phyloP scores from a whole-genome alignment of 2,113 vertebrate species.

The Penelope pileata region DNA sequence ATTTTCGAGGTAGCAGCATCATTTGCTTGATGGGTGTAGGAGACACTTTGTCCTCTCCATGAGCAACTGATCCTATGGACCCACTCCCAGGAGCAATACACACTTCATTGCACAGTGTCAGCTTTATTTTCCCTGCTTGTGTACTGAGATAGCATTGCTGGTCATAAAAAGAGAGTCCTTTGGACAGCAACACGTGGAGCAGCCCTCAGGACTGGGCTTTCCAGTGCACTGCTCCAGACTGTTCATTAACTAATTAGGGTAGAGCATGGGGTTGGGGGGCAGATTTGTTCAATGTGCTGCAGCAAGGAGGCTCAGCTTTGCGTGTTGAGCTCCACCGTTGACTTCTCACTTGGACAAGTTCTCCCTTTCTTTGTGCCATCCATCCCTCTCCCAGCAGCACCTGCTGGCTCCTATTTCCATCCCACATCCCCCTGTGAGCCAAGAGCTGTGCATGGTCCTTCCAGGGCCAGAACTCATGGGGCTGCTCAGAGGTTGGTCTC shows the following conservation, averaged over 20 bases:
- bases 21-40: neutral
- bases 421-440: neutral
- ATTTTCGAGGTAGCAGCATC: neutral
- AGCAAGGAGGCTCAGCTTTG: neutral
- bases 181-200: neutral
- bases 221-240: neutral
- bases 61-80: fast-evolving
- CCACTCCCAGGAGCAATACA: neutral
- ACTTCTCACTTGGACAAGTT: neutral
- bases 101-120: fast-evolving
- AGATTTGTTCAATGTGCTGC: neutral
- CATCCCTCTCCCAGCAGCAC: neutral
- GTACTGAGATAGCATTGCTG: neutral
- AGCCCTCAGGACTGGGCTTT: fast-evolving
- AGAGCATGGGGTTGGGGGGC: no score
- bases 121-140: neutral
- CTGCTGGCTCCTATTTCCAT: neutral
- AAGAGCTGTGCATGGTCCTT: neutral
- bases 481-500: neutral
- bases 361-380: no score
- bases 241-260: neutral
- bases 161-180: neutral
- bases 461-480: neutral
- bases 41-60: neutral
- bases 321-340: neutral